phyloP scores from a whole-genome alignment of 1,140 invertebrate genomes.

The Eulimnadia texana region DNA sequence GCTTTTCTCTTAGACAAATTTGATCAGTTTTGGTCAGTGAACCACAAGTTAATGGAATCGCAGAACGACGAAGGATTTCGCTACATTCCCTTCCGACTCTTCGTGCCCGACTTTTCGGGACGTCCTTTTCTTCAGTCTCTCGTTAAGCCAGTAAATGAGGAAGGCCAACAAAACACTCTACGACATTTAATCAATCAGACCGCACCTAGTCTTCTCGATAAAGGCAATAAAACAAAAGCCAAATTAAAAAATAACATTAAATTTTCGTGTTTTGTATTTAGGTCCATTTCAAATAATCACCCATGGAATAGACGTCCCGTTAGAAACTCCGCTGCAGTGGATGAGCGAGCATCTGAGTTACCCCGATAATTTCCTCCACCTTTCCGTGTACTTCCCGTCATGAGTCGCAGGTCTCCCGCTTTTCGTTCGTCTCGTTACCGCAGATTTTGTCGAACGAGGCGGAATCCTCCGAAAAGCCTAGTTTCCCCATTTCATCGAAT shows the following conservation, averaged over 20 bases:
- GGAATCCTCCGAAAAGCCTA: too few relatives aligned
- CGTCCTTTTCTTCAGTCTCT: constrained; percentile 45
- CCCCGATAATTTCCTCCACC: constrained; percentile 95
- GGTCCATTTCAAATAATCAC: constrained; percentile 50
- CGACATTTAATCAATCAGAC: constrained; percentile 52
- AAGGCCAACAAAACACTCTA: constrained; percentile 56
- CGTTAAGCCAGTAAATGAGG: constrained; percentile 53
- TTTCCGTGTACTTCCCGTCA: constrained; percentile 25
- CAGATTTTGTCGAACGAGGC: too few relatives aligned
- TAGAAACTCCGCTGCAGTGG: constrained; percentile 90
- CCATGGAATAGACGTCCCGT: constrained; percentile 75
- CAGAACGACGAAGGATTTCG: constrained; percentile 63
- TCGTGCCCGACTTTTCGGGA: constrained; percentile 31
- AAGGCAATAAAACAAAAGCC: constrained; percentile 26
- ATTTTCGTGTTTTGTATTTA: constrained; percentile 34
- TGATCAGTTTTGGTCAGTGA: constrained; percentile 97
- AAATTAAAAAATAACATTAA: constrained; percentile 12
- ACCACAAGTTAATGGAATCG: constrained; percentile 84
- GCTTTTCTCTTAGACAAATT: constrained; percentile 58
- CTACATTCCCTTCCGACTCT: constrained; percentile 82
- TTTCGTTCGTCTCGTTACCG: too few relatives aligned
- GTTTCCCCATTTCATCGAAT: too few relatives aligned
- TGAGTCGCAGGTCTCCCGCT: not conserved
- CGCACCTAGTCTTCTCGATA: constrained; percentile 41
- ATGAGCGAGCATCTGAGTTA: constrained; percentile 94